A percentile compares a stretch with the other conserved stretches of the same genome.
Evolutionary conservation across 2,888 invertebrate species (phyloP).

Genomic region (Cataglyphis rosenhaueri): DNA sequence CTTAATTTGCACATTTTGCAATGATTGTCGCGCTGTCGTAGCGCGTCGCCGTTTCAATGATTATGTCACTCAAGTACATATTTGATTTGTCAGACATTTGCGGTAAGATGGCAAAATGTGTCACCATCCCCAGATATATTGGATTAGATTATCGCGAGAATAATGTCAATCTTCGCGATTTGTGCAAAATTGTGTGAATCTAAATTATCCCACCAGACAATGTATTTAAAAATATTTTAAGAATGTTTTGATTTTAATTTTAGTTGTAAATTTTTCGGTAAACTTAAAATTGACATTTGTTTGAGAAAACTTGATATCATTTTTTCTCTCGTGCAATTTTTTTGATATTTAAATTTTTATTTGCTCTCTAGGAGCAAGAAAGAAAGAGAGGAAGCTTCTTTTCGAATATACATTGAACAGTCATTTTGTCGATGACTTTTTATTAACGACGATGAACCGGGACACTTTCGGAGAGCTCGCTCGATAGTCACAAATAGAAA

Average conservation of each 20-base stretch:
- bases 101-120: slow-evolving; percentile 9
- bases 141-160: slow-evolving; percentile 8
- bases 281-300: not conserved
- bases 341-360: slow-evolving; percentile 10
- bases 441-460: slow-evolving; percentile 17
- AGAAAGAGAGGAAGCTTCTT: not conserved
- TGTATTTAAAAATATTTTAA: not conserved
- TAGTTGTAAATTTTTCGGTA: not conserved
- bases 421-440: slow-evolving; percentile 2
- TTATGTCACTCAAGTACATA: slow-evolving; percentile 1
- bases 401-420: not conserved
- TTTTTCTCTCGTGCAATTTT: not conserved
- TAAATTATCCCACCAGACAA: not conserved
- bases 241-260: not conserved
- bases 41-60: slow-evolving; percentile 5
- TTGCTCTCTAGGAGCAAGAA: not conserved
- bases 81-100: slow-evolving; percentile 22
- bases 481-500: slow-evolving; percentile 13
- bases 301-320: not conserved
- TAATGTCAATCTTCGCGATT: not conserved
- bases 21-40: slow-evolving; percentile 14
- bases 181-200: not conserved
- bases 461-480: slow-evolving; percentile 4
- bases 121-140: slow-evolving; percentile 9
- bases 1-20: slow-evolving; percentile 43